Conservation (phyloP, 2,888 invertebrate species). For the Hedychridium roseum region DNA sequence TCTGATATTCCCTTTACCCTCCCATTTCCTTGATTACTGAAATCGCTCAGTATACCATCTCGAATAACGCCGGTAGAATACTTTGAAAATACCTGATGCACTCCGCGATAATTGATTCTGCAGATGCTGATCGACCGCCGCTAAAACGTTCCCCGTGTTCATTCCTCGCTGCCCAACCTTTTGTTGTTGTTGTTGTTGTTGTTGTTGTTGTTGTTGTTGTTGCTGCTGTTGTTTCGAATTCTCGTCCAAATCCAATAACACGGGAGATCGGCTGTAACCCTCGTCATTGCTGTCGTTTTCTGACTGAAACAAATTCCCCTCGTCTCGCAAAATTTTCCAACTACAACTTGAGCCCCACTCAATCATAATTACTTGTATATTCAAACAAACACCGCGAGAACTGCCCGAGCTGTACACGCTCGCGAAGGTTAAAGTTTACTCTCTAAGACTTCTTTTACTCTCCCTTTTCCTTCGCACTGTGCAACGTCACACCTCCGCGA, state of each 20-base stretch:
- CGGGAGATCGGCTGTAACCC: constrained; percentile 49
- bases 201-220: constrained; percentile 22
- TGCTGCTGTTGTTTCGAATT: constrained; percentile 54
- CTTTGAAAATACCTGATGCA: constrained; percentile 17
- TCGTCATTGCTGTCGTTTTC: constrained; percentile 56
- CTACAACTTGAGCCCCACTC: too few relatives aligned
- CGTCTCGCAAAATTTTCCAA: too few relatives aligned
- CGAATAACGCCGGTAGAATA: not conserved
- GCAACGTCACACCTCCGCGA: too few relatives aligned
- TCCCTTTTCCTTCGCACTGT: too few relatives aligned
- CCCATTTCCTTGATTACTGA: constrained; percentile 10
- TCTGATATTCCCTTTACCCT: not conserved
- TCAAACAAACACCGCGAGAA: too few relatives aligned
- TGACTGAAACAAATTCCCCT: constrained; percentile 39
- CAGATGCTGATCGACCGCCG: constrained; percentile 25
- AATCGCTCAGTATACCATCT: not conserved
- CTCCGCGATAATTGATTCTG: constrained; percentile 26
- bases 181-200: constrained; percentile 17
- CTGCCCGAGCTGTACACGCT: too few relatives aligned
- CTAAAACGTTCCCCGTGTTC: constrained; percentile 12
- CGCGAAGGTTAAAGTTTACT: too few relatives aligned
- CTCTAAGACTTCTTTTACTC: too few relatives aligned
- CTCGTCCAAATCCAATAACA: constrained; percentile 59
- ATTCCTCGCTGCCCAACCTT: too few relatives aligned
- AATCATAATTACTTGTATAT: too few relatives aligned